Evolutionary conservation across 2,888 invertebrate species (phyloP).

Genomic region (Caenorhabditis parvicauda): DNA sequence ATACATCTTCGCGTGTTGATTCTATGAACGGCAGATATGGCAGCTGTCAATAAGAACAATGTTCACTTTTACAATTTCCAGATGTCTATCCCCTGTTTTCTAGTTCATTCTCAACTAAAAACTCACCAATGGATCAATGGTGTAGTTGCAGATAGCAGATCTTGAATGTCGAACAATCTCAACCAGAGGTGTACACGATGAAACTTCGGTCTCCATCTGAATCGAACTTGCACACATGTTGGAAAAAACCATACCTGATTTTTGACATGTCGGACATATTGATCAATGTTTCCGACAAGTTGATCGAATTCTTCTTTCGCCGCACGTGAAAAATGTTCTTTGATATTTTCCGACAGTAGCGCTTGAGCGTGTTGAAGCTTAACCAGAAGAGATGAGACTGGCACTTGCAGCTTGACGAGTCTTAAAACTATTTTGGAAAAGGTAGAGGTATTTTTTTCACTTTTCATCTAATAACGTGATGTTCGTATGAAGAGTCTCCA

Average conservation of each 20-base stretch:
- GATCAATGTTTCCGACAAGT: constrained; percentile 30
- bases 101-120: neutral
- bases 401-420: constrained; percentile 39
- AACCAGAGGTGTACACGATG: constrained; percentile 52
- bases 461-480: constrained; percentile 33
- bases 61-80: no score
- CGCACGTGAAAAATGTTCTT: constrained; percentile 38
- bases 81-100: neutral
- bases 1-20: no score
- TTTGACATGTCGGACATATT: constrained; percentile 41
- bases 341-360: constrained; percentile 40
- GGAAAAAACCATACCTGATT: constrained; percentile 18
- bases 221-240: constrained; percentile 2
- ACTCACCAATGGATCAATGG: constrained; percentile 54
- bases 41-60: no score
- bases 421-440: constrained; percentile 8
- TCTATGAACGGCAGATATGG: no score
- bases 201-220: constrained; percentile 48
- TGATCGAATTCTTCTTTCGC: constrained; percentile 41
- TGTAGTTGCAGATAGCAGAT: constrained; percentile 50
- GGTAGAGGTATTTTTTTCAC: constrained; percentile 4
- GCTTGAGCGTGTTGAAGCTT: constrained; percentile 52
- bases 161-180: constrained; percentile 43
- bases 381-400: constrained; percentile 37
- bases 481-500: constrained; percentile 30